Conservation (phyloP, 2,797 vertebrate genomes). For the Sebastes cheni region DNA sequence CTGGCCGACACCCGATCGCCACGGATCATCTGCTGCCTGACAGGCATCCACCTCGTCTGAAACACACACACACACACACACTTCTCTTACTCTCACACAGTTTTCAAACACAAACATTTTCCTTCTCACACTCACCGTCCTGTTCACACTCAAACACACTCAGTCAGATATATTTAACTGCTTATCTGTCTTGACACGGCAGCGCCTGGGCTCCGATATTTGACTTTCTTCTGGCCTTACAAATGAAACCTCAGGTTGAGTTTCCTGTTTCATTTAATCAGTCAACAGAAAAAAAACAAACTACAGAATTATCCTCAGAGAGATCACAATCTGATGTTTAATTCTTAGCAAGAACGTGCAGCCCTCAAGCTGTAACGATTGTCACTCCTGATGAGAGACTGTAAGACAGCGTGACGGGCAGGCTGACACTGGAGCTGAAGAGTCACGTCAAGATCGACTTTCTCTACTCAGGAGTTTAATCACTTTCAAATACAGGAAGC, state of each 20-base stretch:
- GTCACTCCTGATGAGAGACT: no score
- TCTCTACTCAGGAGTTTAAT: not conserved
- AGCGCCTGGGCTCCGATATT: no score
- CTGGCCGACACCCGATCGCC: constrained; percentile 61
- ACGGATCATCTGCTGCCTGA: constrained; percentile 67
- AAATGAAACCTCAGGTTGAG: no score
- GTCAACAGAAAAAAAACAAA: no score
- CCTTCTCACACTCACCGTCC: not conserved
- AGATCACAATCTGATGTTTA: not conserved
- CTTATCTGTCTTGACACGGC: not conserved
- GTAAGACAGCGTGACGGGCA: not conserved
- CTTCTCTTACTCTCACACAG: not conserved
- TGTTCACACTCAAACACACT: not conserved
- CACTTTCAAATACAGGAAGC: not conserved
- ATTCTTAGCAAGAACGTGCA: no score
- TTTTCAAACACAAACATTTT: constrained; percentile 38
- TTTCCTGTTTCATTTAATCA: no score
- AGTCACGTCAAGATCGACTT: not conserved
- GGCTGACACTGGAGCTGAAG: not conserved
- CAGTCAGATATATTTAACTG: not conserved
- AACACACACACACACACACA: constrained; percentile 8
- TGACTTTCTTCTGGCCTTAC: no score
- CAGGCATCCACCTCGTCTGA: constrained; percentile 44
- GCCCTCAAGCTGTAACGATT: no score
- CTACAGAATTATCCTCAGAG: not conserved